These are phyloP conservation scores for Coregonus sp. DNA, from an alignment of 2,797 vertebrate genomes.

Conservation along the genomic window DNA sequence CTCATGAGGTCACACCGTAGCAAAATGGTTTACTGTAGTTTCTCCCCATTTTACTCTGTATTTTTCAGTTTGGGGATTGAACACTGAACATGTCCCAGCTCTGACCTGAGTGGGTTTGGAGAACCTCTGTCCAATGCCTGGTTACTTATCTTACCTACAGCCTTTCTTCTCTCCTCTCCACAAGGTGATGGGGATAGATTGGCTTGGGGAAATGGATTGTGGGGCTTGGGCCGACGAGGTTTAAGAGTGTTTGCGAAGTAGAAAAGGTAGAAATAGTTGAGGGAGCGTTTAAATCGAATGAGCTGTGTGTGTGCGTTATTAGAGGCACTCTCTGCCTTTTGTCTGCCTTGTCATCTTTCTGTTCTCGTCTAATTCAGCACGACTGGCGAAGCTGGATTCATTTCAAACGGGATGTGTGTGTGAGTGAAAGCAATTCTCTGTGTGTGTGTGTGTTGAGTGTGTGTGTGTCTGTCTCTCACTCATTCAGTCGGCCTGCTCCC, in stretches of 20 bases:
- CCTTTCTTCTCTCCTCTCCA: conserved; percentile 6
- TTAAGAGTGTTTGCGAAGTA: conserved; percentile 45
- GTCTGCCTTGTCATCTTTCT: conserved; percentile 42
- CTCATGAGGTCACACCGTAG: too few species aligned
- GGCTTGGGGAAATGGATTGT: conserved; percentile 33
- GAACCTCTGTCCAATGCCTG: neutral
- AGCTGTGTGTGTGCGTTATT: conserved; percentile 27
- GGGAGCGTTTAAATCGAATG: conserved; percentile 47
- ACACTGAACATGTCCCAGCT: neutral
- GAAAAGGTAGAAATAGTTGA: conserved; percentile 46
- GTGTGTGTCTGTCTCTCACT: conserved; percentile 8
- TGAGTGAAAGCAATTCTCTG: neutral
- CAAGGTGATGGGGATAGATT: conserved; percentile 31
- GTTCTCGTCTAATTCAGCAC: conserved; percentile 11
- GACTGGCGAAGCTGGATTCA: conserved; percentile 33
- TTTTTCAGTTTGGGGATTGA: neutral
- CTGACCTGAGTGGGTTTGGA: neutral
- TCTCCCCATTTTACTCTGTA: neutral
- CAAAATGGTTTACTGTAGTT: too few species aligned
- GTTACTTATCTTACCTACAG: neutral
- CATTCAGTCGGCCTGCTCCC: conserved; percentile 32
- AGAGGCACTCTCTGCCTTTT: conserved; percentile 25
- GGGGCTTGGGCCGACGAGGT: conserved; percentile 26
- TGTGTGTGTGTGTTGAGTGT: neutral
- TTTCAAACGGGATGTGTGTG: conserved; percentile 15